Evolutionary conservation across 2,797 vertebrate genomes (phyloP), one percentile per base, ranked within the genome.

Genomic region (Diglossa cyanea): DNA sequence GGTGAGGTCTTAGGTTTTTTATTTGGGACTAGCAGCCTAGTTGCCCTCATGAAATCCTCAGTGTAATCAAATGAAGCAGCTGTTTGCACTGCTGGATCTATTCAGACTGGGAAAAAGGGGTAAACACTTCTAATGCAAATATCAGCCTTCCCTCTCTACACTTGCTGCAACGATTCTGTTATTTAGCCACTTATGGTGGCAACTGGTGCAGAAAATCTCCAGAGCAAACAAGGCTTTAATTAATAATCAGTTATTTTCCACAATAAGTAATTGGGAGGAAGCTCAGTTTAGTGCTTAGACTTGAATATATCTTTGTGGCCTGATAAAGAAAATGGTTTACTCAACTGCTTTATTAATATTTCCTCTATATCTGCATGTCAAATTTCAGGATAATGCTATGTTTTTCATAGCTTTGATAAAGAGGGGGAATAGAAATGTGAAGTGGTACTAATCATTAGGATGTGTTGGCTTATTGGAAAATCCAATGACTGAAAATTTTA

Each of bases 81-180:
- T 91, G 92, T 97, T 97, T 96, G 89, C 89, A 81, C 85, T 96
- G 89, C 82, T 95, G 92, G 93, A 94, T 94, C 82, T 90, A 90
- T 91, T 90, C 81, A 92, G 93, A 62, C 39, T 93, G 91, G 75
- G 78, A 91, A 94, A 95, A 92, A 68, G 91, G 87, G 47, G 91
- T 94, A 97, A 97, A 96, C 89, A 93, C 75, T 95, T 92, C 78
- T 91, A 96, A 92, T 91, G 91, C 87, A 96, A 97, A 96, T 96
- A 97, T 93, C 94, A 96, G 72, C 75, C 55, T 88, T 94, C 58
- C 75, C 48, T 93, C 75, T 88, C 75, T 88, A 80, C 47, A 50
- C 82, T 96, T 93, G 84, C 95, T 93, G 94, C 92, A 86, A 78
- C 3, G 91, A 95, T 93, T 95, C 92, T 93, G 86, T 95, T 95